Evolutionary conservation across 2,888 invertebrate genomes (phyloP).

Genomic region (Ectemnius lituratus): DNA sequence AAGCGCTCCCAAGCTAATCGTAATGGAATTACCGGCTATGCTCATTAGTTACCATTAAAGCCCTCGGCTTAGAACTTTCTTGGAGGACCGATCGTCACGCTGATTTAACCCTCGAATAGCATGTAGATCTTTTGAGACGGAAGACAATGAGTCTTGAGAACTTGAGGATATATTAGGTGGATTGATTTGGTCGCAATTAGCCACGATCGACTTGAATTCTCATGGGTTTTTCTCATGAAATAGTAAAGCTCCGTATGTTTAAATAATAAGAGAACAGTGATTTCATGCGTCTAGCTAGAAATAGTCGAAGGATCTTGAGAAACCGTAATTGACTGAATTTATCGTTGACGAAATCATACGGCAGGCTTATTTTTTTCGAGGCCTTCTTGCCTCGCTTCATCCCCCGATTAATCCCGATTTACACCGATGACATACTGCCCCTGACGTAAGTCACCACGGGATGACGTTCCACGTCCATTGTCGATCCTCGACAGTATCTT

Average conservation of each 20-base stretch:
- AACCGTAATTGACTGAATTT: constrained; percentile 8
- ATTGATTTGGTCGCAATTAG: too few species aligned
- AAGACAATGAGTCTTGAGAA: too few species aligned
- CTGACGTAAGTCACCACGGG: constrained; percentile 45
- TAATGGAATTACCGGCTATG: constrained; percentile 57
- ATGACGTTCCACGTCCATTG: constrained; percentile 40
- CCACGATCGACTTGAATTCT: too few species aligned
- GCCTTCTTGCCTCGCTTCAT: constrained; percentile 10
- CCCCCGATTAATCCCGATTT: constrained; percentile 38
- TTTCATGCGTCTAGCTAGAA: too few species aligned
- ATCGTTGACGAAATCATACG: constrained; percentile 13
- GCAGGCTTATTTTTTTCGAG: constrained; percentile 7
- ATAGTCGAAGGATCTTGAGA: too few species aligned
- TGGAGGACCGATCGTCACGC: too few species aligned
- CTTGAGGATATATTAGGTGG: too few species aligned
- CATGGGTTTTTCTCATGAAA: too few species aligned
- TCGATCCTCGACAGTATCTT: constrained; percentile 30
- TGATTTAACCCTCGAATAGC: too few species aligned
- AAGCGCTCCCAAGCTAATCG: constrained; percentile 57
- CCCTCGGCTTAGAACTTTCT: not conserved
- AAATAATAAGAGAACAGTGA: too few species aligned
- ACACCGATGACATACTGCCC: constrained; percentile 43
- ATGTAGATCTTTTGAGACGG: too few species aligned
- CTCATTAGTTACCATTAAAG: constrained; percentile 54
- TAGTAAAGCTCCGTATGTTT: too few species aligned